A percentile compares a stretch with the other conserved stretches of the same genome.
Evolutionary conservation across 2,113 vertebrate genomes (phyloP).

Genomic region (Copsychus sechellarum): DNA sequence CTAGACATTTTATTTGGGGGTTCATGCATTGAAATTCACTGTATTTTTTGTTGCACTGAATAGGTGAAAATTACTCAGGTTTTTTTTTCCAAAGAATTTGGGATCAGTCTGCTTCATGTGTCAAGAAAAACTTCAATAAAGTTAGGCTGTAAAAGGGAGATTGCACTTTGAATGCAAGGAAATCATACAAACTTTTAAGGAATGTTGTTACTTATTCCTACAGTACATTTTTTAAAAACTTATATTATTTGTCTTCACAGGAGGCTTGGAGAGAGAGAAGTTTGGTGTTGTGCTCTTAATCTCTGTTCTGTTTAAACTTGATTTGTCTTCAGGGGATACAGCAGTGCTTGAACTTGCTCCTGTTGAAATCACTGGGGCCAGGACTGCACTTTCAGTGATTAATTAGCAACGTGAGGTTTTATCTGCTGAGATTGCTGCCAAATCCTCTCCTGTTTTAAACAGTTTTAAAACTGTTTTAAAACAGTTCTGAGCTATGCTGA

Average conservation of each 20-base stretch:
- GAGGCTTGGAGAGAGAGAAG: background rate
- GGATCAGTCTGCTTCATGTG: background rate
- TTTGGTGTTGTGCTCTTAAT: background rate
- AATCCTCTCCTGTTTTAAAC: background rate
- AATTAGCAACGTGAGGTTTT: background rate
- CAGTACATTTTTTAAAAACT: background rate
- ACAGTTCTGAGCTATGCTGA: background rate
- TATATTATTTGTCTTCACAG: background rate
- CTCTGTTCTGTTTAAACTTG: slow-evolving; percentile 35
- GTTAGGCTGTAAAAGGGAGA: background rate
- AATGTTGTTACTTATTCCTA: background rate
- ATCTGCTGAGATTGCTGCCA: slow-evolving; percentile 4
- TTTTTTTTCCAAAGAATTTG: background rate
- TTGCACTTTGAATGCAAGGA: background rate
- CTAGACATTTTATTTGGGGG: background rate
- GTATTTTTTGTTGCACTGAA: background rate
- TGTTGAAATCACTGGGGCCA: background rate
- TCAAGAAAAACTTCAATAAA: background rate
- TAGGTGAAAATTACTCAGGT: background rate
- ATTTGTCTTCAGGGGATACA: slow-evolving; percentile 33
- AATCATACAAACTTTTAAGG: background rate
- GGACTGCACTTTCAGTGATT: background rate
- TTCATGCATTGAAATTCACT: background rate
- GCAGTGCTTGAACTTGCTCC: slow-evolving; percentile 40
- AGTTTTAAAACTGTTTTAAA: background rate